phyloP scores from a whole-genome alignment of 2,888 invertebrate genomes.

The Megamerina dolium region DNA sequence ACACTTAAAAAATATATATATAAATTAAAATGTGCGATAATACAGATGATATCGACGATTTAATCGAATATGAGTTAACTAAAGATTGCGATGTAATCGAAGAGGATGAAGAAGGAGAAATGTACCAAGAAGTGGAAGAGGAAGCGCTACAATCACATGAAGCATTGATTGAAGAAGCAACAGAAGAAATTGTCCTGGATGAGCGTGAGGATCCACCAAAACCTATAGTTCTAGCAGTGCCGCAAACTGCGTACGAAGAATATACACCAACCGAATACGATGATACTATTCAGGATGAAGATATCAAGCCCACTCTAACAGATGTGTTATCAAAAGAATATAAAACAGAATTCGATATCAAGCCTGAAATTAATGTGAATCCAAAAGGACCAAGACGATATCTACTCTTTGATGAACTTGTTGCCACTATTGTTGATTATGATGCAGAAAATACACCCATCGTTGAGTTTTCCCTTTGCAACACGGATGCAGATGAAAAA shows the following conservation, averaged over 20 bases:
- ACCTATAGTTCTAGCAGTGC: slow-evolving; percentile 11
- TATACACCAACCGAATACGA: not conserved
- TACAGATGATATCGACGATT: slow-evolving; percentile 32
- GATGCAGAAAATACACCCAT: slow-evolving; percentile 36
- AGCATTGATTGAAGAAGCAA: slow-evolving; percentile 10
- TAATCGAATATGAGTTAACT: slow-evolving; percentile 32
- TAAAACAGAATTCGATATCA: not conserved
- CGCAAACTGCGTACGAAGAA: slow-evolving; percentile 15
- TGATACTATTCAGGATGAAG: not conserved
- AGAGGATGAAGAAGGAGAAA: slow-evolving; percentile 14
- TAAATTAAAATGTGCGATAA: slow-evolving; percentile 20
- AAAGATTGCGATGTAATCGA: slow-evolving; percentile 19
- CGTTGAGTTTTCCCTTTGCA: slow-evolving; percentile 37
- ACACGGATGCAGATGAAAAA: slow-evolving; percentile 28
- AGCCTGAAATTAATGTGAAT: not conserved
- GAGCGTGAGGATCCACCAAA: slow-evolving; percentile 17
- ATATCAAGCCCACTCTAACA: not conserved
- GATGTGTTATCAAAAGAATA: not conserved
- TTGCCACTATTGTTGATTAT: slow-evolving; percentile 41
- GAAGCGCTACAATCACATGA: slow-evolving; percentile 20
- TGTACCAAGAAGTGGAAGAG: slow-evolving; percentile 23
- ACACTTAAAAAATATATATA: slow-evolving; percentile 3
- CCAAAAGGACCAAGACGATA: slow-evolving; percentile 20
- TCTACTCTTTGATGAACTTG: slow-evolving; percentile 37
- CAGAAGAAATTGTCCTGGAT: slow-evolving; percentile 12